Base-by-base conservation (phyloP, 2,113 vertebrate species). In the Mungos mungo region DNA sequence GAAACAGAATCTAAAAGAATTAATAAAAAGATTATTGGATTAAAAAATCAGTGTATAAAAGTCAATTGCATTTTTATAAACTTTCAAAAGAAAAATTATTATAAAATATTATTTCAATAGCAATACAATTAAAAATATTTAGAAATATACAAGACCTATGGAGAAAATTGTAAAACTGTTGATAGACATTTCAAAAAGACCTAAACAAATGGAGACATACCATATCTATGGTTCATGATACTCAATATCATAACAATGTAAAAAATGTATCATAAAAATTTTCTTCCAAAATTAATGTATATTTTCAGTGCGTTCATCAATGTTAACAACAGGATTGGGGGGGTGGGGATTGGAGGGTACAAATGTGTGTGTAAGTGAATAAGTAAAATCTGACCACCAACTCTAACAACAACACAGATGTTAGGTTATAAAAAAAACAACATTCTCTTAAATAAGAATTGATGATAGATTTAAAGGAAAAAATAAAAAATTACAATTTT, bases 41-140 rank as follows among this genome's bases (percentile, higher is more conserved):
- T 89, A 33, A 88, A 63, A 93, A 87, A n/a, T 35, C 35, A 69
- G 41, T 33, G 31, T 68, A 23, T 11, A 92, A 87, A 88, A 89
- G 66, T 65, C 21, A 86, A 66, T 33, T 74, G 15, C 54, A 82
- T 45, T 81, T 57, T 82, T 87, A 47, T 29, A 79, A 52, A 12
- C n/a, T 81, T 45, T 80, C 50, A 71, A 69, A 3, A 65, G 18
- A 91, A 81, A 71, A 69, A 38, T 19, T 80, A 31, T 41, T 90
- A 80, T 81, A 47, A 5, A 77, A 45, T 47, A 57, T 57, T 45
- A 65, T 52, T 84, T 79, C 71, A 82, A 77, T 29, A 77, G 8
- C 25, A 50, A 77, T 31, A 50, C 41, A 74, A 69, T 29, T 68
- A 74, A 47, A 68, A 90, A 76, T 66, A 41, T 18, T 77, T 94